Evolutionary conservation across 2,888 invertebrate genomes (phyloP), one percentile per base, ranked within the genome.

Genomic region (Augiades crinisus): DNA sequence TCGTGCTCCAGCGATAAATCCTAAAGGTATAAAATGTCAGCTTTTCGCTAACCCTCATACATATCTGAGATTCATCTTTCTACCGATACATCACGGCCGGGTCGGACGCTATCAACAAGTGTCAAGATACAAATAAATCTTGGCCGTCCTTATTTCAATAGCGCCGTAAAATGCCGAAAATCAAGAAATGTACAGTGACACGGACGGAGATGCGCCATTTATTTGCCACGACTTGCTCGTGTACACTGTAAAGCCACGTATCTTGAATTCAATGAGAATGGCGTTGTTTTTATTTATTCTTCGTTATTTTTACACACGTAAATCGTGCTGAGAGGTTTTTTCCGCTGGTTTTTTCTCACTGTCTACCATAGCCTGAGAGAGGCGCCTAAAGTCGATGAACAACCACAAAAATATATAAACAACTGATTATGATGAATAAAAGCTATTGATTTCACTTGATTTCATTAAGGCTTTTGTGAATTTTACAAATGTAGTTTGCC

Each of bases 31-130:
- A 59, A 55, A 56, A 47, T 53, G 44, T 46, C 37, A 14, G 17
- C 21, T 19, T 22, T 21, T 21, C 33, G 33, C 22, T 12, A 36
- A 46, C 36, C 46, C 36, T 34, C 21, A 31, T 12, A 49, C 41
- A 37, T 52, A 54, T 57, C 56, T 40, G 43, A 46, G 53, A 54
- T 52, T 51, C 53, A 51, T 53, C 54, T 49, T 52, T 37, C 36
- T 45, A 51, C 30, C 53, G 24, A 58, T 62, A 60, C 44, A 45
- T 61, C 53, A 57, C 45, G 36, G 37, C 33, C 47, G 54, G 54
- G 59, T 58, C 62, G 59, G 58, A 55, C 59, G 73, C 77, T 81
- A 86, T 87, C 87, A 87, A 85, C 85, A 87, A 86, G 85, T 87
- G 84, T 77, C 81, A 65, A 74, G 75, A 68, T 70, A 72, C 69